These are phyloP conservation scores for Aphis gossypii DNA, from an alignment of 1,140 invertebrate species.

Conservation along the genomic window DNA sequence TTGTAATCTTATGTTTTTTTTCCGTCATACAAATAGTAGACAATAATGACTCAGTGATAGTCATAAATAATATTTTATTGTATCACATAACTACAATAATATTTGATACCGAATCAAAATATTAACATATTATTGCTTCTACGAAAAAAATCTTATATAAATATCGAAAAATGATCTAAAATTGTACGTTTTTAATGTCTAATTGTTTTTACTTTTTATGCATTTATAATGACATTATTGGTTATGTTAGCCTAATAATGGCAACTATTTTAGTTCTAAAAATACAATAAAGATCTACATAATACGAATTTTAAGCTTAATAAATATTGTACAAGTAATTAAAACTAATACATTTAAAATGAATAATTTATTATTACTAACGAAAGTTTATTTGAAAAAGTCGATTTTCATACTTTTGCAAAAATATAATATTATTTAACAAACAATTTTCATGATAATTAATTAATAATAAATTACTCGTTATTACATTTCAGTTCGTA, in stretches of 20 bases:
- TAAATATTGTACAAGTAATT: neutral
- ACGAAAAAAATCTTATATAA: too few species aligned
- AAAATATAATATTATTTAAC: neutral
- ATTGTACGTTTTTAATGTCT: too few species aligned
- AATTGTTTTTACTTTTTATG: too few species aligned
- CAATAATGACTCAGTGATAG: neutral
- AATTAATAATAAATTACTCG: too few species aligned
- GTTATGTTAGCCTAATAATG: too few species aligned
- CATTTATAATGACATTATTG: too few species aligned
- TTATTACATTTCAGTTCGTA: neutral
- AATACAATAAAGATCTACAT: too few species aligned
- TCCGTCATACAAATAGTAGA: neutral
- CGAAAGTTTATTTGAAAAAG: neutral
- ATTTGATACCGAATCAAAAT: neutral
- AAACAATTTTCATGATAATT: neutral
- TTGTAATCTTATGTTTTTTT: neutral
- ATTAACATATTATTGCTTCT: neutral
- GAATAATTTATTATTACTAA: neutral
- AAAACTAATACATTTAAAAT: neutral
- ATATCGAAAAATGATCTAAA: too few species aligned
- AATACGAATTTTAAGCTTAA: too few species aligned
- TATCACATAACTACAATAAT: neutral
- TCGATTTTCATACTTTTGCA: neutral
- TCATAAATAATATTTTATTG: neutral
- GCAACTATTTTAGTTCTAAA: too few species aligned